Conservation (phyloP, 92 coral and sea anemone species). For the Palythoa heliodiscus region DNA sequence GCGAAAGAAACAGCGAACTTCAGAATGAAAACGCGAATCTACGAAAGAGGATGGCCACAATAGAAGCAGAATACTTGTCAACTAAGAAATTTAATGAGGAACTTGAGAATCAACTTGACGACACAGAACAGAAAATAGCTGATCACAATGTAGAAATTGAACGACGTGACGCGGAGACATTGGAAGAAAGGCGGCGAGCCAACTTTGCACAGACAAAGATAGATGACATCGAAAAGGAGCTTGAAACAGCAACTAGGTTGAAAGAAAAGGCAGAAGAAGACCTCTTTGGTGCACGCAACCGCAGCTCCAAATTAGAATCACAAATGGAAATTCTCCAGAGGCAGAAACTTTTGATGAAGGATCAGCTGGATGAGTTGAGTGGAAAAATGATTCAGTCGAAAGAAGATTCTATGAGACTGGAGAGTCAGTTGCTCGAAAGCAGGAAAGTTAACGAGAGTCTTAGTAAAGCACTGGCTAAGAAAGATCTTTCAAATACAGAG, state of each 20-base stretch:
- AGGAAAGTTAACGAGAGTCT: constrained; percentile 76
- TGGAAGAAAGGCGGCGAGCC: constrained; percentile 50
- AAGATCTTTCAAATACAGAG: constrained; percentile 71
- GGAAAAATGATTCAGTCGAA: constrained; percentile 62
- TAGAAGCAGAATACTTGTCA: constrained; percentile 73
- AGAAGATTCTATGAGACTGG: constrained; percentile 77
- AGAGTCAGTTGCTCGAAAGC: constrained; percentile 70
- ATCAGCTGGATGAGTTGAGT: constrained; percentile 74
- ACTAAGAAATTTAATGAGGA: constrained; percentile 84
- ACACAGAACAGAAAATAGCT: constrained; percentile 66
- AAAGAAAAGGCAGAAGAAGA: constrained; percentile 84
- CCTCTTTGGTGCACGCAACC: constrained; percentile 65
- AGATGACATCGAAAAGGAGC: constrained; percentile 77
- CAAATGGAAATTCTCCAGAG: constrained; percentile 76
- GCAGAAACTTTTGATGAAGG: constrained; percentile 72
- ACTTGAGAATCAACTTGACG: constrained; percentile 86
- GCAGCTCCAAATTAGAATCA: constrained; percentile 76
- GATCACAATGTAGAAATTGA: constrained; percentile 72
- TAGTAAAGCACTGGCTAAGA: constrained; percentile 68
- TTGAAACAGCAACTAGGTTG: constrained; percentile 52
- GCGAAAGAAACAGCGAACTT: constrained; percentile 72
- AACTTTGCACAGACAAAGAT: constrained; percentile 60
- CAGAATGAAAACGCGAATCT: constrained; percentile 74
- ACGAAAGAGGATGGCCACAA: constrained; percentile 72
- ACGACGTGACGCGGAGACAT: constrained; percentile 64